Evolutionary conservation across 2,797 vertebrate species (phyloP).

Genomic region (Darevskia nairensis): DNA sequence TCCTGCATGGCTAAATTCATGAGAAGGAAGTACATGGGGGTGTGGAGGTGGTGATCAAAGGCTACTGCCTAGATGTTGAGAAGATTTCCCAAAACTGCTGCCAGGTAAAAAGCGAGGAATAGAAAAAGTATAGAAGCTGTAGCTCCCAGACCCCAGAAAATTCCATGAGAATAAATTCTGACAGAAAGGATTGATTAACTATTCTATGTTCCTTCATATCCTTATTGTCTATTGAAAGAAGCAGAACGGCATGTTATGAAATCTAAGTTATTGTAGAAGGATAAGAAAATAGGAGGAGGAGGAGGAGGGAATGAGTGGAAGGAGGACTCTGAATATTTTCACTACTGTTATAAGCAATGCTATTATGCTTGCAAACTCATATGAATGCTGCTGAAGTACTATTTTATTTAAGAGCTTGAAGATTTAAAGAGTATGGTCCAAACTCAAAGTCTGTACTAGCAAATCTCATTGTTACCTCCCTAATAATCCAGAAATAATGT

Average conservation of each 20-base stretch:
- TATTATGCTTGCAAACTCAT: neutral
- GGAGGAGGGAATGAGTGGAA: too few species aligned
- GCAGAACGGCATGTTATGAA: neutral
- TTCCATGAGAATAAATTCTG: neutral
- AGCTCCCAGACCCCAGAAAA: neutral
- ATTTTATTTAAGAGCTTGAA: too few species aligned
- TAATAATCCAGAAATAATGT: too few species aligned
- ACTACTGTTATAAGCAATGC: neutral
- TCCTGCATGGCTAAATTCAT: neutral
- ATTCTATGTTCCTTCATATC: neutral
- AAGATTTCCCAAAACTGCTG: neutral
- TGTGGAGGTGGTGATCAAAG: too few species aligned
- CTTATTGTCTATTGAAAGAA: neutral
- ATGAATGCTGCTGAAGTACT: neutral
- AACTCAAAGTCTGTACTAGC: too few species aligned
- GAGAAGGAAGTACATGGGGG: too few species aligned
- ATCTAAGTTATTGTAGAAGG: neutral
- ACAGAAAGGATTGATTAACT: neutral
- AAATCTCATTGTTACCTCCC: too few species aligned
- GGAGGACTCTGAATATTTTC: neutral
- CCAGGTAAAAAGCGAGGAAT: neutral
- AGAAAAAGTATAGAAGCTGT: neutral
- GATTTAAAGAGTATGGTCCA: too few species aligned
- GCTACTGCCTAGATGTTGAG: neutral
- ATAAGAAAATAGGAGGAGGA: neutral